Percentiles rank a stretch among this genome's conserved stretches.
These are phyloP conservation scores for Danionella cerebrum DNA, from an alignment of 2,113 vertebrate species.

Conservation along the genomic window DNA sequence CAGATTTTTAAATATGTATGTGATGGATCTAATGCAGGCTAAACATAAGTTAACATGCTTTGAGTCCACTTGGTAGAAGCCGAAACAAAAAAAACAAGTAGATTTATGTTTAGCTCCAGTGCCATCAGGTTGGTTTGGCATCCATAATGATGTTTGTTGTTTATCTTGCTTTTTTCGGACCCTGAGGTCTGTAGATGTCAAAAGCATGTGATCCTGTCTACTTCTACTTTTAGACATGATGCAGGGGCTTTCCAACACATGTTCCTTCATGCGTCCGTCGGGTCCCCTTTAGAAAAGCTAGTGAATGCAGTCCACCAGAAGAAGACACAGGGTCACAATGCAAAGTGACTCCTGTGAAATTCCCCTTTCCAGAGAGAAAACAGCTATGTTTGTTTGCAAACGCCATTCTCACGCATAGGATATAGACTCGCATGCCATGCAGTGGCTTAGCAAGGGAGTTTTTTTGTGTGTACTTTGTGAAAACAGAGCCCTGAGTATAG, in stretches of 20 bases:
- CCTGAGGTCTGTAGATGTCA: slow-evolving; percentile 28
- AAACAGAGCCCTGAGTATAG: background rate
- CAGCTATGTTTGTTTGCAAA: background rate
- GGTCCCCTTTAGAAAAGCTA: slow-evolving; percentile 12
- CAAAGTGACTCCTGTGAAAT: background rate
- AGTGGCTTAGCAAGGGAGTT: background rate
- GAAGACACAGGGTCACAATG: slow-evolving; percentile 2
- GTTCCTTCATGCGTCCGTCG: slow-evolving; percentile 33
- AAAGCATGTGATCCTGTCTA: slow-evolving; percentile 25
- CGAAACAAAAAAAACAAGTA: background rate
- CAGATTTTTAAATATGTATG: background rate
- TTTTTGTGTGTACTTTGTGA: background rate
- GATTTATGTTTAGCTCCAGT: background rate
- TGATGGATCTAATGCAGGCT: background rate
- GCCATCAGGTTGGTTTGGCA: no score
- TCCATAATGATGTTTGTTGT: slow-evolving; percentile 30
- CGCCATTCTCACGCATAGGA: background rate
- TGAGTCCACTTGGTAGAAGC: background rate
- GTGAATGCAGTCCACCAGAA: background rate
- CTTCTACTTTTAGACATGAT: slow-evolving; percentile 40
- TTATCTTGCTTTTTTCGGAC: background rate
- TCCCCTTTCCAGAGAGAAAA: slow-evolving; percentile 6
- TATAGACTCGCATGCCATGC: background rate
- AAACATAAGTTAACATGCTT: background rate
- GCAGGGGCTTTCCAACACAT: slow-evolving; percentile 62